Percentiles rank a stretch among this genome's conserved stretches.
Evolutionary conservation across 2,113 vertebrate species (phyloP).

Genomic region (Ageneiosus marmoratus): DNA sequence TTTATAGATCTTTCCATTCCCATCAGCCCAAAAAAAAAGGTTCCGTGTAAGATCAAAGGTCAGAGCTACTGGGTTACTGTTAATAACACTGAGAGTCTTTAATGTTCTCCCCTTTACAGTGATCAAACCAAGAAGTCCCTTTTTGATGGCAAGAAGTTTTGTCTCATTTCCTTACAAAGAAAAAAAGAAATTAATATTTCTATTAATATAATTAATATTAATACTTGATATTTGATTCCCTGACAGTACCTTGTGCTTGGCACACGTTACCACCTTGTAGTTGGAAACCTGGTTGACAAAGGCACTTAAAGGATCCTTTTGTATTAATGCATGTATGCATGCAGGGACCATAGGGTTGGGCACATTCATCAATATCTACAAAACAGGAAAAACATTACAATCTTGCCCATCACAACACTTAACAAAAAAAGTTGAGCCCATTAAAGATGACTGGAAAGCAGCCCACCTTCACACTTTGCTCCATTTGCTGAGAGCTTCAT

Average conservation of each 20-base stretch:
- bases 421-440: too few relatives aligned
- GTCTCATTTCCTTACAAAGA: constrained; percentile 70
- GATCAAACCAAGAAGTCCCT: constrained; percentile 72
- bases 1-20: constrained; percentile 70
- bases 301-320: constrained; percentile 74
- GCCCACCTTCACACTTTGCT: constrained; percentile 75
- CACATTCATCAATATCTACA: constrained; percentile 85
- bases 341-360: constrained; percentile 74
- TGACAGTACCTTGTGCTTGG: constrained; percentile 72
- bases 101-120: constrained; percentile 70
- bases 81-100: constrained; percentile 59
- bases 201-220: neutral
- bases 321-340: constrained; percentile 80
- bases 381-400: neutral
- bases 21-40: constrained; percentile 82
- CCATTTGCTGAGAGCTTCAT: constrained; percentile 73
- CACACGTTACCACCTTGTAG: constrained; percentile 67
- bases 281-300: constrained; percentile 76
- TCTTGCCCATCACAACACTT: neutral
- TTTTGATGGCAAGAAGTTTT: constrained; percentile 72
- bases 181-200: neutral
- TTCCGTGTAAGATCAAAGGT: constrained; percentile 73
- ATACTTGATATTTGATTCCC: neutral
- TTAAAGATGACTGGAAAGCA: neutral
- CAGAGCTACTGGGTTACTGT: constrained; percentile 65